Evolutionary conservation across 2,888 invertebrate species (phyloP).

Genomic region (Matsumyia berberina): DNA sequence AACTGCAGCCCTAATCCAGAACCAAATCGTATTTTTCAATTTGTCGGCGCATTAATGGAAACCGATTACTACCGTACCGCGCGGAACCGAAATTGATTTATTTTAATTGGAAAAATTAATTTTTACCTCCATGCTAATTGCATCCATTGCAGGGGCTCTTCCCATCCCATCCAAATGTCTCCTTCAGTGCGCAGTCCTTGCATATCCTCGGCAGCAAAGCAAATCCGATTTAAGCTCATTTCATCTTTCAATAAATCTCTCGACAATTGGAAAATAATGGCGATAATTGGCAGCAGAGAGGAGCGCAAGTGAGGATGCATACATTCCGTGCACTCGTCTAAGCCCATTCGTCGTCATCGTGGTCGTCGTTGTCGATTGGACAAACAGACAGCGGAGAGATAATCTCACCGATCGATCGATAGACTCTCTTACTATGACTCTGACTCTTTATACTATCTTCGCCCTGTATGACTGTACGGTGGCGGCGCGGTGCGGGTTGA

Average conservation of each 20-base stretch:
- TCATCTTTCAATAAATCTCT: conserved; percentile 73
- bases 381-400: conserved; percentile 71
- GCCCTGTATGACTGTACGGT: conserved; percentile 5
- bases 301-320: conserved; percentile 16
- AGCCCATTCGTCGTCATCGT: conserved; percentile 45
- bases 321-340: conserved; percentile 45
- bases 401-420: conserved; percentile 71
- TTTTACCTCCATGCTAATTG: conserved; percentile 76
- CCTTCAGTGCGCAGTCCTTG: neutral
- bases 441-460: conserved; percentile 19
- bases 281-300: conserved; percentile 72
- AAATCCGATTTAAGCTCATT: conserved; percentile 48
- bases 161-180: conserved; percentile 1
- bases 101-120: conserved; percentile 76
- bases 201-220: neutral
- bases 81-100: conserved; percentile 73
- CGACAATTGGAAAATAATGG: conserved; percentile 76
- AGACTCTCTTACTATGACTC: conserved; percentile 38
- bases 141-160: conserved; percentile 31
- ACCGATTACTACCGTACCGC: conserved; percentile 69
- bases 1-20: conserved; percentile 32
- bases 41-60: conserved; percentile 75
- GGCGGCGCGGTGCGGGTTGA: conserved; percentile 13
- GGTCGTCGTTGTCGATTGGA: conserved; percentile 61
- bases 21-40: conserved; percentile 62